A percentile compares a stretch with the other conserved stretches of the same genome.
These are phyloP conservation scores for Sylvilagus bachmani DNA, from an alignment of 2,113 vertebrate genomes.

Conservation along the genomic window DNA sequence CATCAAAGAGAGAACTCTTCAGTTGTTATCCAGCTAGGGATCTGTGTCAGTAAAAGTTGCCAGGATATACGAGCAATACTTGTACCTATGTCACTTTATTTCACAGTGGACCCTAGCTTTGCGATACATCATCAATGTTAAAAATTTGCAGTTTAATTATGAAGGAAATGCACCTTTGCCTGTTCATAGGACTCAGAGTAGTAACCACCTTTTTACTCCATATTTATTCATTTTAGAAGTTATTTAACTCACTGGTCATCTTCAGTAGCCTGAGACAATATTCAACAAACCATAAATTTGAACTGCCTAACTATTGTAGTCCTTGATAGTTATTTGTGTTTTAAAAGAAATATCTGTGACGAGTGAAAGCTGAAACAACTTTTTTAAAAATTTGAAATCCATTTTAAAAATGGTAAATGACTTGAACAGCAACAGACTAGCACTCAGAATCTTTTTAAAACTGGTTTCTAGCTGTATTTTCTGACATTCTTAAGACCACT, in stretches of 20 bases:
- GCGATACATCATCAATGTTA: neutral
- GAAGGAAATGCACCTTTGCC: neutral
- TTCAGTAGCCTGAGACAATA: neutral
- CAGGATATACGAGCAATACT: neutral
- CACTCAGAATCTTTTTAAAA: neutral
- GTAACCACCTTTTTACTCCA: neutral
- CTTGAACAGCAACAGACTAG: neutral
- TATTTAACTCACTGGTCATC: neutral
- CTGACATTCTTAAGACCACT: neutral
- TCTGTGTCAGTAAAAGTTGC: neutral
- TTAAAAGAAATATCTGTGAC: constrained; percentile 5
- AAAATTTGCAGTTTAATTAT: constrained; percentile 25
- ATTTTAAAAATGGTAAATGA: no score
- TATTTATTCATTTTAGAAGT: constrained; percentile 47
- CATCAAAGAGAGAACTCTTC: neutral
- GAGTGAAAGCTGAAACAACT: neutral
- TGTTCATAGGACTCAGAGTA: neutral
- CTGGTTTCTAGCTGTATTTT: neutral
- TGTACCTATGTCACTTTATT: neutral
- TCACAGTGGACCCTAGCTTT: neutral
- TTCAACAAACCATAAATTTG: neutral
- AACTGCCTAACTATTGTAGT: constrained; percentile 18
- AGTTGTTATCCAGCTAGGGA: neutral
- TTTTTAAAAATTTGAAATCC: no score
- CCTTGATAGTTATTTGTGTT: neutral